These are phyloP conservation scores for Formicarius rufipectus DNA, from an alignment of 2,113 vertebrate genomes.

Conservation along the genomic window DNA sequence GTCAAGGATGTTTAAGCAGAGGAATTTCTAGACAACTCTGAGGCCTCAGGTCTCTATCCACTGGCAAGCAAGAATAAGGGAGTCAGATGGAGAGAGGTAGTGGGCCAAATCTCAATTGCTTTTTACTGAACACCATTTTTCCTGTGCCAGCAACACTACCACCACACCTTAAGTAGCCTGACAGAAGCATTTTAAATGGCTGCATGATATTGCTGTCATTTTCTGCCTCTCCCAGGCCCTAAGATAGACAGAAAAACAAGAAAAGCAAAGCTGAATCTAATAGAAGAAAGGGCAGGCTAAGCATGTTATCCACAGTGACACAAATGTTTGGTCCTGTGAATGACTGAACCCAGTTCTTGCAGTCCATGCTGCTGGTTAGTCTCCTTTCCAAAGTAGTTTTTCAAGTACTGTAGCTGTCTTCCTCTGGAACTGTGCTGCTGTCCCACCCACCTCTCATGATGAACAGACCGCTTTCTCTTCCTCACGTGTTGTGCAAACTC, in stretches of 20 bases:
- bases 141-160: neutral
- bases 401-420: neutral
- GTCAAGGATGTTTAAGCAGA: accelerated
- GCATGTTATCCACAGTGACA: neutral
- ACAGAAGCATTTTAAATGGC: neutral
- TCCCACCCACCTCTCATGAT: neutral
- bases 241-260: neutral
- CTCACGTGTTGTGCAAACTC: neutral
- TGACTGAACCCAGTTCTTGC: neutral
- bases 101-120: neutral
- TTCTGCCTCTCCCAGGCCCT: neutral
- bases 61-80: neutral
- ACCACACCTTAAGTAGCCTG: neutral
- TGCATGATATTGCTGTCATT: neutral
- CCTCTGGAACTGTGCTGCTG: neutral
- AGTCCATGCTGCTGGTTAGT: neutral
- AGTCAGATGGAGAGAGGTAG: neutral
- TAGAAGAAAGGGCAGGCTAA: neutral
- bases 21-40: neutral
- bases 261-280: neutral
- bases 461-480: neutral
- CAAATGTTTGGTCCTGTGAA: neutral
- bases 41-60: neutral
- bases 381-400: neutral
- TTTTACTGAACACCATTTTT: neutral